Base-by-base conservation (phyloP, 2,797 vertebrate genomes). In the Mareca penelope region DNA sequence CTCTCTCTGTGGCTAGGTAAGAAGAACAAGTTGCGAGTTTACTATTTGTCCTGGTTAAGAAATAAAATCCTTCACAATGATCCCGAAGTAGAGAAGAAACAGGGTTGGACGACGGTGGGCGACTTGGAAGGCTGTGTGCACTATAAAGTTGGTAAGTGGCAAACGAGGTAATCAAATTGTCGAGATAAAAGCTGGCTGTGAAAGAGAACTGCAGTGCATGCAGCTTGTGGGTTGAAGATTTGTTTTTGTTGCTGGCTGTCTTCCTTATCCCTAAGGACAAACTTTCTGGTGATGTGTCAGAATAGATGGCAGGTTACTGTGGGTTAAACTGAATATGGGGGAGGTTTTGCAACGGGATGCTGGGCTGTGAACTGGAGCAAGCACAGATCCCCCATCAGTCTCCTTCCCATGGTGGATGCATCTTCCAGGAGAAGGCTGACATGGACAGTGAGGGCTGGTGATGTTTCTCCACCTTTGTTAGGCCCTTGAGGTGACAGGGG, bases 21-120 rank as follows among this genome's bases (percentile, higher is more conserved):
- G 97, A 99, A 99, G 98, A 99, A 99, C 97, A 99, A 99, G 95
- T 98, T 99, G 85, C 98, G 99, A 80, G 99, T 99, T 37, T 99
- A 99, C 96, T 99, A 99, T 97, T 98, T 99, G 96, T 99, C 99
- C 50, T 99, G 99, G 99, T 98, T 99, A 96, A 98, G 99, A 98
- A 99, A 99, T 97, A 99, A 99, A 98, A 99, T 99, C 92, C 98
- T 99, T 70, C 99, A 99, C 96, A 99, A 99, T 4, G 99, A 99
- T 84, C 99, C 99, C 0, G 99, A 99, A 96, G 99, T 99, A 93
- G 99, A 99, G 97, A 99, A 99, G 97, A 99, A 99, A 53, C 99
- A 99, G 97, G 99, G 99, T 2, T 99, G 99, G 99, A 99, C 99
- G 84, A 99, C 99, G 0, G 99, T 99, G 10, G 99, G 99, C 1